Evolutionary conservation across 2,113 vertebrate species (phyloP).

Genomic region (Megalops atlanticus): DNA sequence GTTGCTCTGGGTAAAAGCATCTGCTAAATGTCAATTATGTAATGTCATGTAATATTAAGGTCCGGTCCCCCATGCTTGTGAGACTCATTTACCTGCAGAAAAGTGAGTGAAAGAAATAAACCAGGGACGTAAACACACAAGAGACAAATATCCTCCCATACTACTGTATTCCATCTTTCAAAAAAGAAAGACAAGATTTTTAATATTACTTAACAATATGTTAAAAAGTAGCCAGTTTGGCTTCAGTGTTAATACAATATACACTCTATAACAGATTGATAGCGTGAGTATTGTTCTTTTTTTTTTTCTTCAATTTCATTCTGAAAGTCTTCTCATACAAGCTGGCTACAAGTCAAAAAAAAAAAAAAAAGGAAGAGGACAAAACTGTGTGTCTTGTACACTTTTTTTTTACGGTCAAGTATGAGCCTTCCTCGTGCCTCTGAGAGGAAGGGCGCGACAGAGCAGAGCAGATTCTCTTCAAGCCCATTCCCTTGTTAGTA

Average conservation of each 20-base stretch:
- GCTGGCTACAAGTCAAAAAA: slow-evolving; percentile 77
- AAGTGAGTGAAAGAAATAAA: too few relatives aligned
- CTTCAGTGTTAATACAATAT: slow-evolving; percentile 99
- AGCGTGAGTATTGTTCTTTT: slow-evolving; percentile 91
- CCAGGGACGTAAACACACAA: slow-evolving; percentile 59
- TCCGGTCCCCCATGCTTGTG: too few relatives aligned
- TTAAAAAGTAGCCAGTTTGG: slow-evolving; percentile 99
- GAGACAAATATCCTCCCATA: slow-evolving; percentile 84
- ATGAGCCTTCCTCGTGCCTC: slow-evolving; percentile 70
- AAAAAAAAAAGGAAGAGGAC: slow-evolving; percentile 70
- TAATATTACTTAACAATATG: slow-evolving; percentile 99
- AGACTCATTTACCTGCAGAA: not conserved
- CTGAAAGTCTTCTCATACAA: slow-evolving; percentile 93
- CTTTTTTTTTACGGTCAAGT: slow-evolving; percentile 87
- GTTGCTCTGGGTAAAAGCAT: too few relatives aligned
- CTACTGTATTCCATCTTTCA: slow-evolving; percentile 99
- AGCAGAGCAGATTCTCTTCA: slow-evolving; percentile 70
- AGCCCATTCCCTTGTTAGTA: slow-evolving; percentile 74
- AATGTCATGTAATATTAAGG: too few relatives aligned
- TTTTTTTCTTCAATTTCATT: slow-evolving; percentile 81
- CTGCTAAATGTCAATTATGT: too few relatives aligned
- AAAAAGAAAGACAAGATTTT: slow-evolving; percentile 99
- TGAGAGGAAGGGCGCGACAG: slow-evolving; percentile 64
- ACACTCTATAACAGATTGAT: slow-evolving; percentile 96
- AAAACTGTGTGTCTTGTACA: slow-evolving; percentile 89